Conservation (phyloP, 2,888 invertebrate genomes). For the Tetranychus piercei region DNA sequence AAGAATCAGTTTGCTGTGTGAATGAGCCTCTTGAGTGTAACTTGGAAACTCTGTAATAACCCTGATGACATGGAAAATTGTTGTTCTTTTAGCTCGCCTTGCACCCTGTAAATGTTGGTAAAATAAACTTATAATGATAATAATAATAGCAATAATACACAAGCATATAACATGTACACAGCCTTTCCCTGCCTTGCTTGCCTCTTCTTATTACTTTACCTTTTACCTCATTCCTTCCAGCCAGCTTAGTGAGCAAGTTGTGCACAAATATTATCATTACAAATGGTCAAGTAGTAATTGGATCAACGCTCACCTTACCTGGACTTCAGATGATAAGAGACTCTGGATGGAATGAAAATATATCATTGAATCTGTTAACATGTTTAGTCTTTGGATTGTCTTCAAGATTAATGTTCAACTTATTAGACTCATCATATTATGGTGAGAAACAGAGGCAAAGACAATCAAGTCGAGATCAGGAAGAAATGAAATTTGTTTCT, state of each 20-base stretch:
- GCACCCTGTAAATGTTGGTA: neutral
- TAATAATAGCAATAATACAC: neutral
- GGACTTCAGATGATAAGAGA: neutral
- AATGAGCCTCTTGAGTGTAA: slow-evolving; percentile 1
- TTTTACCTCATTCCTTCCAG: no score
- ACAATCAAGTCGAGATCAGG: no score
- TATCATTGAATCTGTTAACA: slow-evolving; percentile 1
- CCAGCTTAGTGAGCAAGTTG: no score
- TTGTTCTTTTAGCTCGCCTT: neutral
- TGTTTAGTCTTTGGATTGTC: neutral
- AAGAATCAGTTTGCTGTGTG: neutral
- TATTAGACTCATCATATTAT: no score
- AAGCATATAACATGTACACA: no score
- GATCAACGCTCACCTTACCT: neutral
- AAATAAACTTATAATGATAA: neutral
- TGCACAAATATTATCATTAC: no score
- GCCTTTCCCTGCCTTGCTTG: no score
- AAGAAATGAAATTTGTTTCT: no score
- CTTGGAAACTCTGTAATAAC: neutral
- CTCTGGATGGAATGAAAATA: neutral
- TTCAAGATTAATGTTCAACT: no score
- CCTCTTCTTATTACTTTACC: no score
- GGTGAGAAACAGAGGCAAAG: no score
- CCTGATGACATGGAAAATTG: neutral
- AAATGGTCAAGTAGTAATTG: neutral